A percentile compares a stretch with the other conserved stretches of the same genome.
phyloP scores from a whole-genome alignment of 30 jellyfish, hydroid and myxozoan species.

The Turritopsis dohrnii region DNA sequence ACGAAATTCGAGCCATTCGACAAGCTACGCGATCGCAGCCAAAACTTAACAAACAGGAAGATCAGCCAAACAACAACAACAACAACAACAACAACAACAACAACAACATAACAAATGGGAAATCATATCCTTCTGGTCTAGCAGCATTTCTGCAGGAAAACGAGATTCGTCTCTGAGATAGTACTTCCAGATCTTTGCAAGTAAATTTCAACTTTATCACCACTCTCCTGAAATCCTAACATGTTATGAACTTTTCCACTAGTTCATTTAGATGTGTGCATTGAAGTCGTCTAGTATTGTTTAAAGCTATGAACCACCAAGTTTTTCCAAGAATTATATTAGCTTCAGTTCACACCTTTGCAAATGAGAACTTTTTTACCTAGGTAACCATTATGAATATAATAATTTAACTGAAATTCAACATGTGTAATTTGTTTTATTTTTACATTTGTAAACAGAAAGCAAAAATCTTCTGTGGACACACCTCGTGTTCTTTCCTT shows the following conservation, averaged over 20 bases:
- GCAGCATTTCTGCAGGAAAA: constrained; percentile 5
- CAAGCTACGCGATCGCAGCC: background rate
- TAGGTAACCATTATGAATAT: background rate
- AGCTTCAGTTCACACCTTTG: background rate
- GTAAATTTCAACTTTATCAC: no score
- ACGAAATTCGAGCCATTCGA: constrained; percentile 1
- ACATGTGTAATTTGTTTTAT: background rate
- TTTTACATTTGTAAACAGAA: background rate
- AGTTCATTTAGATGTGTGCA: no score
- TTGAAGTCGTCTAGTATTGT: no score
- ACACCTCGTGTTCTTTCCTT: background rate
- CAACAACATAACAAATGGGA: background rate
- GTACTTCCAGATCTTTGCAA: no score
- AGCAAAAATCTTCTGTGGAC: background rate
- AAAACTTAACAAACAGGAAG: background rate
- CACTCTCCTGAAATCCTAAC: no score
- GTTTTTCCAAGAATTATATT: no score
- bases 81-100: background rate
- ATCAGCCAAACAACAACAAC: background rate
- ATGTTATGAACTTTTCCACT: no score
- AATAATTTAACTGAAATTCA: background rate
- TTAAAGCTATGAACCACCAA: no score
- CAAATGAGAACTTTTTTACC: background rate
- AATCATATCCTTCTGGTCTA: background rate
- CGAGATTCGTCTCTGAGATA: background rate